phyloP scores from a whole-genome alignment of 2,888 invertebrate genomes.

The Unio pictorum region DNA sequence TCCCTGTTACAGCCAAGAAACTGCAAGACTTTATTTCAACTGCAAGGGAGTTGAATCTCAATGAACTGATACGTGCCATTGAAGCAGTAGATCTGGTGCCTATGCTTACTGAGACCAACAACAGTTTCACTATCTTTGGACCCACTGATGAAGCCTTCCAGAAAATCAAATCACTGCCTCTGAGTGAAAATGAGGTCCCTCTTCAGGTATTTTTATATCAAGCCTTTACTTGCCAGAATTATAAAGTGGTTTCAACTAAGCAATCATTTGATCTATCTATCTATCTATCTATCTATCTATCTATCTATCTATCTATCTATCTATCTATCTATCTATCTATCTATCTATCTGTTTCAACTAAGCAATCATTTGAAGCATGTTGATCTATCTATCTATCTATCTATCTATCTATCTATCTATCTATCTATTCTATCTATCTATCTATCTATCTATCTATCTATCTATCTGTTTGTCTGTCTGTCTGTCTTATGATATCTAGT shows the following conservation, averaged over 20 bases:
- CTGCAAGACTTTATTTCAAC: constrained; percentile 75
- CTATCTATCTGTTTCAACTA: not conserved
- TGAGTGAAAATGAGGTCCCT: not conserved
- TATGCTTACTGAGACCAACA: constrained; percentile 71
- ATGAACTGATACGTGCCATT: constrained; percentile 75
- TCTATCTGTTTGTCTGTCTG: too few species aligned
- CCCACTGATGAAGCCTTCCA: constrained; percentile 60
- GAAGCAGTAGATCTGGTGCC: constrained; percentile 73
- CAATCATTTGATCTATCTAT: too few species aligned
- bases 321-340: too few species aligned
- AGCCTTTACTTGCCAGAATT: not conserved
- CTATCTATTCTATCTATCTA: too few species aligned
- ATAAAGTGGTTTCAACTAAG: not conserved
- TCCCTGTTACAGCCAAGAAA: constrained; percentile 71
- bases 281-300: too few species aligned
- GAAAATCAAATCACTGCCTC: constrained; percentile 19
- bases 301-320: too few species aligned
- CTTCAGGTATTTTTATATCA: constrained; percentile 19
- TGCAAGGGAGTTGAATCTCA: constrained; percentile 76
- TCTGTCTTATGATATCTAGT: too few species aligned
- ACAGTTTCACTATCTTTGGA: constrained; percentile 56
- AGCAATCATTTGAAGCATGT: too few species aligned
- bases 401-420: too few species aligned
- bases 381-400: too few species aligned
- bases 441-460: too few species aligned